Conservation (phyloP, 2,113 vertebrate genomes). For the Eulacestoma nigropectus region DNA sequence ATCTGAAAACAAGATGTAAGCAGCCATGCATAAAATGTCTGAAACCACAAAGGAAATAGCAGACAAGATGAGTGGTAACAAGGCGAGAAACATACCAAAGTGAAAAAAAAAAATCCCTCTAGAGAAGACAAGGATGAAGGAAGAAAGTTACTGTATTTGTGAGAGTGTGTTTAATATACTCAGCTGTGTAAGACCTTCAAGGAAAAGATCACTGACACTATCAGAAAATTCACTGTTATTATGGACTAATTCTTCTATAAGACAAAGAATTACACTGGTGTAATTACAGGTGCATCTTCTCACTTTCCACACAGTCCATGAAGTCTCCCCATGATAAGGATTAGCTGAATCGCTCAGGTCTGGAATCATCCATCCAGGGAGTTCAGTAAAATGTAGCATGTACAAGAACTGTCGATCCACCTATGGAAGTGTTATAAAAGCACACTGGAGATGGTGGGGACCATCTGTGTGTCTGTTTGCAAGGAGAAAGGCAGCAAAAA, state of each 20-base stretch:
- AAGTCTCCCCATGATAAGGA: not conserved
- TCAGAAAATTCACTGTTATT: slow-evolving; percentile 40
- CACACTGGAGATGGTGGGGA: not conserved
- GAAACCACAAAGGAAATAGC: slow-evolving; percentile 56
- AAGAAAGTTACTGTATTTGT: not conserved
- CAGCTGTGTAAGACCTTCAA: not conserved
- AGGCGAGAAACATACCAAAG: slow-evolving; percentile 54
- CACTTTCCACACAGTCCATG: not conserved
- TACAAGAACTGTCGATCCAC: not conserved
- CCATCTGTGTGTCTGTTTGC: not conserved
- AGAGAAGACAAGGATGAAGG: slow-evolving; percentile 45
- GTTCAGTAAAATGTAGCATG: not conserved
- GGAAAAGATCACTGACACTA: slow-evolving; percentile 28
- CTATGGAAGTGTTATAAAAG: not conserved
- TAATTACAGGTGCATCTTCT: not conserved
- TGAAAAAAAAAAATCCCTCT: slow-evolving; percentile 4
- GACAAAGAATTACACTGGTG: not conserved
- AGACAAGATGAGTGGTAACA: slow-evolving; percentile 53
- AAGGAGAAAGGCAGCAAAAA: not conserved
- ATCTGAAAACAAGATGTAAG: slow-evolving; percentile 57
- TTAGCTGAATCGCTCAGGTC: not conserved
- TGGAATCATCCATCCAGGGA: not conserved
- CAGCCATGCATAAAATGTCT: slow-evolving; percentile 56
- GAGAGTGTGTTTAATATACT: slow-evolving; percentile 44
- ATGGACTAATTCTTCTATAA: not conserved